Conservation (phyloP, 2,888 invertebrate species). For the Diarsia dahlii region DNA sequence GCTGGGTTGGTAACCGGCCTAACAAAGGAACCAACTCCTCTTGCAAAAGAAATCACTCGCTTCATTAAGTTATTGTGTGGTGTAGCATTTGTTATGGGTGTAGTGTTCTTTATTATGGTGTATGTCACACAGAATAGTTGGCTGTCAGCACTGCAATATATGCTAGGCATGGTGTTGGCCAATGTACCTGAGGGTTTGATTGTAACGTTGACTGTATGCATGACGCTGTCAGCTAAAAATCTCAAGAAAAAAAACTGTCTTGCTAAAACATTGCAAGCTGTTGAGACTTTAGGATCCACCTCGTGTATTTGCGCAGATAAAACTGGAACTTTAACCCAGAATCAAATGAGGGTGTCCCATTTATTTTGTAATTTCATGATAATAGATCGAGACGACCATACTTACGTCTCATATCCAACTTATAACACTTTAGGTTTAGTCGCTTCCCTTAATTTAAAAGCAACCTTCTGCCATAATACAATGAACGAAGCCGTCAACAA, state of each 20-base stretch:
- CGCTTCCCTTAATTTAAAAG: constrained; percentile 93
- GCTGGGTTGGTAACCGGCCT: constrained; percentile 93
- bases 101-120: constrained; percentile 93
- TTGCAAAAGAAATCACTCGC: constrained; percentile 94
- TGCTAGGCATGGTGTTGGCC: constrained; percentile 94
- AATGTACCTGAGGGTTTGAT: constrained; percentile 95
- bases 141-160: constrained; percentile 92
- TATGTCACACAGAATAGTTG: constrained; percentile 92
- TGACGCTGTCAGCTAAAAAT: constrained; percentile 94
- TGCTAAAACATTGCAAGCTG: constrained; percentile 95
- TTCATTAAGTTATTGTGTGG: constrained; percentile 94
- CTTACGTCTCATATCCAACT: constrained; percentile 78
- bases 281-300: constrained; percentile 94
- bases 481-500: constrained; percentile 83
- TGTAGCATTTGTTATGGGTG: constrained; percentile 92
- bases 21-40: constrained; percentile 93
- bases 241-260: constrained; percentile 94
- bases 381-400: constrained; percentile 91
- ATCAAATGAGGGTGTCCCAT: constrained; percentile 93
- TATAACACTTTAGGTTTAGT: constrained; percentile 83
- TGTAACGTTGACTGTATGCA: constrained; percentile 94
- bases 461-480: constrained; percentile 92
- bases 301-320: constrained; percentile 95
- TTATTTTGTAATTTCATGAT: constrained; percentile 93
- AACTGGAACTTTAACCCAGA: constrained; percentile 94